Conservation (phyloP, 2,888 invertebrate genomes). For the Platynereis dumerilii region DNA sequence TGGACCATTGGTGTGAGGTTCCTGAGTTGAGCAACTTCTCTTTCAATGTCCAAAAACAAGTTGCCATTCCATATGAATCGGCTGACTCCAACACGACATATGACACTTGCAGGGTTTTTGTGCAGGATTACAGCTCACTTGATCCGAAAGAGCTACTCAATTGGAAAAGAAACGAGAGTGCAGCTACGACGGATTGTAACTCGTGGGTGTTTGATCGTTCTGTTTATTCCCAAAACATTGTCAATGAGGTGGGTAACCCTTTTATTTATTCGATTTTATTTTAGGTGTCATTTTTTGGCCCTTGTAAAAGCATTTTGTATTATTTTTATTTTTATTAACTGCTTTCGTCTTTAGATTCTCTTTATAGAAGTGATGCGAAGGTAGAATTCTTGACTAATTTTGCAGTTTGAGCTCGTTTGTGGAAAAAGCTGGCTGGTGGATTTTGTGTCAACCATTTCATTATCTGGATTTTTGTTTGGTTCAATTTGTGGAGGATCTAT, state of each 20-base stretch:
- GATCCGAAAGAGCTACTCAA: background rate
- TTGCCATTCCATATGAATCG: slow-evolving; percentile 25
- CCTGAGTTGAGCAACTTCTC: slow-evolving; percentile 8
- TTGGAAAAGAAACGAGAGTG: background rate
- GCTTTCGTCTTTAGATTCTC: too few species aligned
- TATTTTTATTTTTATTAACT: too few species aligned
- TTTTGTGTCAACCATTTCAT: slow-evolving; percentile 28
- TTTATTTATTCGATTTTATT: background rate
- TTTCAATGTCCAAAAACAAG: slow-evolving; percentile 25
- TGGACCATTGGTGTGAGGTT: slow-evolving; percentile 21
- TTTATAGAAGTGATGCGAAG: too few species aligned
- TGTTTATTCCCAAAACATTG: slow-evolving; percentile 23
- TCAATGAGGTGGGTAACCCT: slow-evolving; percentile 27
- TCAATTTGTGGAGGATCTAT: slow-evolving; percentile 25
- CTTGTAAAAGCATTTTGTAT: too few species aligned
- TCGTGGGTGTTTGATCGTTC: slow-evolving; percentile 29
- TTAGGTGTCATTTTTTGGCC: too few species aligned
- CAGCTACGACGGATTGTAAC: background rate
- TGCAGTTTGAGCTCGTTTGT: slow-evolving; percentile 35
- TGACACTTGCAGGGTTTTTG: too few species aligned
- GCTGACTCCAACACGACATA: too few species aligned
- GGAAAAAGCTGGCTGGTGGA: slow-evolving; percentile 21
- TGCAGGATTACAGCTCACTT: too few species aligned
- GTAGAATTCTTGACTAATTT: too few species aligned
- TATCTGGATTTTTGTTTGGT: slow-evolving; percentile 32